Percentiles rank a stretch among this genome's conserved stretches.
These are phyloP conservation scores for Cirrhinus molitorella DNA, from an alignment of 2,797 vertebrate genomes.

Conservation along the genomic window DNA sequence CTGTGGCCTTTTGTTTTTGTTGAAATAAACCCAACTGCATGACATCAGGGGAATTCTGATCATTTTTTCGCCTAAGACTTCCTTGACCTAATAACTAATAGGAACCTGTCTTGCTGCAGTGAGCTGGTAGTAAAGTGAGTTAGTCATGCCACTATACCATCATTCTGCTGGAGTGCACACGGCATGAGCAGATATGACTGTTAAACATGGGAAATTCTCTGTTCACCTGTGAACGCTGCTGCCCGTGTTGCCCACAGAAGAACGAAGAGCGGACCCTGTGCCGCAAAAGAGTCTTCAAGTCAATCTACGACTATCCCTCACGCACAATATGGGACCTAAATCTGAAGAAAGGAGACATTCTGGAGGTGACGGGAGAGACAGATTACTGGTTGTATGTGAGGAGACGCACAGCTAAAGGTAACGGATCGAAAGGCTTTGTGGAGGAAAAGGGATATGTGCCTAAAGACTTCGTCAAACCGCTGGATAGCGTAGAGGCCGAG, in stretches of 20 bases:
- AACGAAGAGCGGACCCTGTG: neutral
- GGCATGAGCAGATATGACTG: slow-evolving; percentile 1
- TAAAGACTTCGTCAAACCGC: slow-evolving; percentile 57
- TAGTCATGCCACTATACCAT: neutral
- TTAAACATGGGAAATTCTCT: slow-evolving; percentile 52
- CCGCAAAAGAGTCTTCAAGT: slow-evolving; percentile 9
- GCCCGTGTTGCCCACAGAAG: neutral
- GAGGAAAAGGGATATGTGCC: slow-evolving; percentile 61
- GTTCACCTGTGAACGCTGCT: slow-evolving; percentile 20
- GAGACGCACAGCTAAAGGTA: slow-evolving; percentile 14
- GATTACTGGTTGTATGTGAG: slow-evolving; percentile 61
- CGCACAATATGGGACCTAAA: slow-evolving; percentile 47
- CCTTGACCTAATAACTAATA: slow-evolving; percentile 3
- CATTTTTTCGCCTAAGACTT: neutral
- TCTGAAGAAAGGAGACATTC: slow-evolving; percentile 61
- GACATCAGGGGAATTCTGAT: slow-evolving; percentile 37
- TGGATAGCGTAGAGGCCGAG: slow-evolving; percentile 62
- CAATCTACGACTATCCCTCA: slow-evolving; percentile 43
- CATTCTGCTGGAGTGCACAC: neutral
- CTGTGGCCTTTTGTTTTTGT: slow-evolving; percentile 7
- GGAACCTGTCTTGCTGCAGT: slow-evolving; percentile 51
- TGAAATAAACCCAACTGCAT: slow-evolving; percentile 2
- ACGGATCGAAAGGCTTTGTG: neutral
- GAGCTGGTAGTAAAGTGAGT: neutral
- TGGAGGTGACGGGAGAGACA: slow-evolving; percentile 57